Conservation (phyloP, 2,113 vertebrate species). For the Chloropsis cyanopogon region DNA sequence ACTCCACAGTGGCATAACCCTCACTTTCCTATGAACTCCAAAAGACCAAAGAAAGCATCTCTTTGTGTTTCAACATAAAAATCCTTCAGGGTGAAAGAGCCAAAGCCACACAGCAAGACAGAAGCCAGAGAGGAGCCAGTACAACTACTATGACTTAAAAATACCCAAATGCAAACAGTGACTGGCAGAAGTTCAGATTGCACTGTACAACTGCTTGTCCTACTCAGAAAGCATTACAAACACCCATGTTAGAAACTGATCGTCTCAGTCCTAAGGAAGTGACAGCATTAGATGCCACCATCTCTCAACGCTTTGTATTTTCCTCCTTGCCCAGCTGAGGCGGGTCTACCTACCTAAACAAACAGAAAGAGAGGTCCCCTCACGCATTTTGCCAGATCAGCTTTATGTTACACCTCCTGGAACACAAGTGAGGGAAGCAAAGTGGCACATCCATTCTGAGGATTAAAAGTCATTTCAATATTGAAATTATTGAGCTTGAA, state of each 20-base stretch:
- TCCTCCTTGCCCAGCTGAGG: background rate
- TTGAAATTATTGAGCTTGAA: background rate
- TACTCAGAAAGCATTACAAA: background rate
- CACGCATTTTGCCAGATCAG: background rate
- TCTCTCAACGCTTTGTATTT: background rate
- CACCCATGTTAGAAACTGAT: background rate
- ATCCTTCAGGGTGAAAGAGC: background rate
- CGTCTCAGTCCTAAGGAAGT: background rate
- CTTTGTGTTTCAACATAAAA: background rate
- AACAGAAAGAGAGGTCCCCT: background rate
- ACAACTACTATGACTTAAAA: too few species aligned
- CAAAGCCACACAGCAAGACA: background rate
- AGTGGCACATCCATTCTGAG: background rate
- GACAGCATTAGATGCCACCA: background rate
- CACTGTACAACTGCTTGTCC: background rate
- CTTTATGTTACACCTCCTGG: background rate
- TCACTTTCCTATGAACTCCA: background rate
- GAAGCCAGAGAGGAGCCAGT: background rate
- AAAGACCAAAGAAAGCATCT: background rate
- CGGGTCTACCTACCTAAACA: background rate
- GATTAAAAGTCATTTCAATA: background rate
- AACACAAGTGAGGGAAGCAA: background rate
- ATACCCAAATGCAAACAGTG: too few species aligned
- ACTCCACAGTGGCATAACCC: background rate
- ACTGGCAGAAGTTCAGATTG: background rate